Evolutionary conservation across 2,888 invertebrate genomes (phyloP).

Genomic region (Synanthedon formicaeformis): DNA sequence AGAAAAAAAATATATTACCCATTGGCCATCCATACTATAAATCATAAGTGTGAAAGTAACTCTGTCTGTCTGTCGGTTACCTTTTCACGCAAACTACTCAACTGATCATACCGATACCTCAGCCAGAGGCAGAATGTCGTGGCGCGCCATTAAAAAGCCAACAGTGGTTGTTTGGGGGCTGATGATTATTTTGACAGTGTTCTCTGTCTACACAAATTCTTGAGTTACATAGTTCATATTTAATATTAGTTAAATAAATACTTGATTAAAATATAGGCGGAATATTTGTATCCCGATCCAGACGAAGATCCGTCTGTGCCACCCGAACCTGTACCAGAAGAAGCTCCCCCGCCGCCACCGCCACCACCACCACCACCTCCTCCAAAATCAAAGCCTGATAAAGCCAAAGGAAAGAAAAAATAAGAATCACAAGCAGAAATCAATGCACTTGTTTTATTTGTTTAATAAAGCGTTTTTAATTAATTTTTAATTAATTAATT

Average conservation of each 20-base stretch:
- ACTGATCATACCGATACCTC: too few relatives aligned
- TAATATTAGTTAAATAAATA: neutral
- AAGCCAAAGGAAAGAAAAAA: conserved; percentile 14
- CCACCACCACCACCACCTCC: conserved; percentile 9
- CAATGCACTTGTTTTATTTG: too few relatives aligned
- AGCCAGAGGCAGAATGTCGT: too few relatives aligned
- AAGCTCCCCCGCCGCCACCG: conserved; percentile 11
- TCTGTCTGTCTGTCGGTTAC: too few relatives aligned
- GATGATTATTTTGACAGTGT: neutral
- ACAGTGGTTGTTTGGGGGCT: too few relatives aligned
- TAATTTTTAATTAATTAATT: too few relatives aligned
- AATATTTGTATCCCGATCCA: conserved; percentile 44
- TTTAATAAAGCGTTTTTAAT: too few relatives aligned
- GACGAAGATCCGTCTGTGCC: conserved; percentile 53
- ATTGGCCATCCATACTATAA: too few relatives aligned
- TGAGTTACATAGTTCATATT: neutral
- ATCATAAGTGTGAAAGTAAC: too few relatives aligned
- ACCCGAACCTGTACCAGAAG: conserved; percentile 22
- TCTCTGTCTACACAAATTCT: neutral
- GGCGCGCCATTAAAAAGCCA: too few relatives aligned
- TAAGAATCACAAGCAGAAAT: neutral
- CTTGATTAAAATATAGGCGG: conserved; percentile 22
- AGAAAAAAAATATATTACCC: too few relatives aligned
- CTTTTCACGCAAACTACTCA: too few relatives aligned
- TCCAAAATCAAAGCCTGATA: conserved; percentile 7